Evolutionary conservation across 2,888 invertebrate genomes (phyloP).

Genomic region (Ptilodon capucinus): DNA sequence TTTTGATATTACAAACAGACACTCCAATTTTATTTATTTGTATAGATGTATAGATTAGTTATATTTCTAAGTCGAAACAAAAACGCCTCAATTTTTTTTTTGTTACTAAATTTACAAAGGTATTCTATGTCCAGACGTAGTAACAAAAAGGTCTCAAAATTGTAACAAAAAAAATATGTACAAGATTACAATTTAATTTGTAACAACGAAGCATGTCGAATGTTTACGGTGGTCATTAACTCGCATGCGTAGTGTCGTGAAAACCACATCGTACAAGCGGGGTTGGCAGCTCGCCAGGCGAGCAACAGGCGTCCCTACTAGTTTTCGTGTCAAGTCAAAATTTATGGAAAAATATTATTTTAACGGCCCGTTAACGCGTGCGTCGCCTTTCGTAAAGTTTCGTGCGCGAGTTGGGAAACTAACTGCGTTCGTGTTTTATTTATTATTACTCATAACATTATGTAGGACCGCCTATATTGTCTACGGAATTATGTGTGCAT

Average conservation of each 20-base stretch:
- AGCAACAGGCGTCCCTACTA: slow-evolving; percentile 58
- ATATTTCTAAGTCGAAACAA: no score
- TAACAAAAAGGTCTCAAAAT: no score
- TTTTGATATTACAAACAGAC: no score
- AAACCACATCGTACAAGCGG: slow-evolving; percentile 30
- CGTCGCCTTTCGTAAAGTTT: neutral
- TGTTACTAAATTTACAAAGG: no score
- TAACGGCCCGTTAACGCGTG: slow-evolving; percentile 22
- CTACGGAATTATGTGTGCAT: no score
- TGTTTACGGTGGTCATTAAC: slow-evolving; percentile 42
- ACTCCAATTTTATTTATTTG: no score
- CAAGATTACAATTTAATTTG: neutral
- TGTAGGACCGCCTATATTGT: no score
- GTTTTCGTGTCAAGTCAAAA: slow-evolving; percentile 34
- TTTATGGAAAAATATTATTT: slow-evolving; percentile 49
- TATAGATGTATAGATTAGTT: no score
- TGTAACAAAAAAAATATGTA: neutral
- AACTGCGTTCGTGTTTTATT: neutral
- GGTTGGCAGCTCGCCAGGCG: slow-evolving; percentile 50
- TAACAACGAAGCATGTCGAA: slow-evolving; percentile 23
- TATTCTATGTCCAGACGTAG: no score
- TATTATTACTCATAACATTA: no score
- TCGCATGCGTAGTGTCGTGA: slow-evolving; percentile 46
- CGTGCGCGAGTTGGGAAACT: neutral
- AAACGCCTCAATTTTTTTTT: no score